Percentiles rank a stretch among this genome's conserved stretches.
Conservation (phyloP, 2,888 invertebrate species). For the Exephanes ischioxanthus region DNA sequence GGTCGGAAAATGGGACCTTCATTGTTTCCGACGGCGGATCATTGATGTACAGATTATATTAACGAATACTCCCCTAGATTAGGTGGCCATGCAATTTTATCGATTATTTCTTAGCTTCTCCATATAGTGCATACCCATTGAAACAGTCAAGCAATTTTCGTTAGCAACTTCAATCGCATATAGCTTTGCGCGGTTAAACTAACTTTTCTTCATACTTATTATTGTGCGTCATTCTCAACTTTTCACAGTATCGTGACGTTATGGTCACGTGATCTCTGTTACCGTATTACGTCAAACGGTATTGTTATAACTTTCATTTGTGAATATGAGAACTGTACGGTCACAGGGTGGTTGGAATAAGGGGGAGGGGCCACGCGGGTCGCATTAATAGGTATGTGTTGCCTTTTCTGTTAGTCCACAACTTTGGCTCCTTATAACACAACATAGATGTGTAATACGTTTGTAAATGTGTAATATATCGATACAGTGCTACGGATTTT, state of each 20-base stretch:
- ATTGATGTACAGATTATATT: not conserved
- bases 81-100: not conserved
- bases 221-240: constrained; percentile 7
- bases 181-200: not conserved
- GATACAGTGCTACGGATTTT: not conserved
- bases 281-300: constrained; percentile 8
- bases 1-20: not conserved
- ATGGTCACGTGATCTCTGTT: not conserved
- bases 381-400: not conserved
- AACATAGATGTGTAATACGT: not conserved
- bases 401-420: not conserved
- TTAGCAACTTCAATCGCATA: not conserved
- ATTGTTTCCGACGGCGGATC: not conserved
- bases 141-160: not conserved
- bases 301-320: not conserved
- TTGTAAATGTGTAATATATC: not conserved
- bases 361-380: too few relatives aligned
- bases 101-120: not conserved
- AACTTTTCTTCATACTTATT: constrained; percentile 3
- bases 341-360: not conserved
- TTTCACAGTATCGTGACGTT: not conserved
- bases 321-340: not conserved
- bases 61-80: not conserved
- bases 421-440: not conserved
- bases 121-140: not conserved